These are phyloP conservation scores for Anguilla pacifica DNA, from an alignment of 2,797 vertebrate species.

Conservation along the genomic window DNA sequence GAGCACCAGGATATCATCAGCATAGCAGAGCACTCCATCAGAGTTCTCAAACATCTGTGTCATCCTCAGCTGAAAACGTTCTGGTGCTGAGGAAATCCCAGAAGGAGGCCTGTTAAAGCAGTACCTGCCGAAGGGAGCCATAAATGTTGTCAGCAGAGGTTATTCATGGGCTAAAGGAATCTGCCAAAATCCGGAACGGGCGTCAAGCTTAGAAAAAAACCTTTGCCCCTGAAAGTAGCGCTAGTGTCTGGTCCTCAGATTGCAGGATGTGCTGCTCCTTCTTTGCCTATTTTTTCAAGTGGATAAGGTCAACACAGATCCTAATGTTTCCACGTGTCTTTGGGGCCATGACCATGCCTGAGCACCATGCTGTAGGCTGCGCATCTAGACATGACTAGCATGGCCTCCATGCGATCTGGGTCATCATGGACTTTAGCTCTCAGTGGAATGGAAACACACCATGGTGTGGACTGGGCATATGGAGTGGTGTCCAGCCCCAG, in stretches of 20 bases:
- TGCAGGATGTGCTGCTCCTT: constrained; percentile 33
- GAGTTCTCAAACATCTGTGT: constrained; percentile 29
- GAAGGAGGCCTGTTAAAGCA: constrained; percentile 30
- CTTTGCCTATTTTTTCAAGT: constrained; percentile 15
- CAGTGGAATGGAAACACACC: background rate
- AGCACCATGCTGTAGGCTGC: constrained; percentile 24
- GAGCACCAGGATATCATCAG: constrained; percentile 33
- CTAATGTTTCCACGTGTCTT: constrained; percentile 24
- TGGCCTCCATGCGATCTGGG: constrained; percentile 18
- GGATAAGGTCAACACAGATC: constrained; percentile 33
- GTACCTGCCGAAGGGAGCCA: constrained; percentile 27
- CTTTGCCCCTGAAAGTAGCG: constrained; percentile 15
- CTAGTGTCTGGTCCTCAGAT: constrained; percentile 31
- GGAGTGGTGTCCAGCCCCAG: no score
- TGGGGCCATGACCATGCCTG: constrained; percentile 23
- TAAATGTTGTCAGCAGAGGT: constrained; percentile 20
- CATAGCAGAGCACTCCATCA: constrained; percentile 26
- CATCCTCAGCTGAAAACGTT: constrained; percentile 35
- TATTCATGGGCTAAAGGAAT: constrained; percentile 27
- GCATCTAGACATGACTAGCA: constrained; percentile 15
- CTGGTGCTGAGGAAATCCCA: constrained; percentile 24
- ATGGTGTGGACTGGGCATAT: no score
- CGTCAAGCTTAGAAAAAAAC: constrained; percentile 36
- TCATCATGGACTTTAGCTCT: constrained; percentile 20
- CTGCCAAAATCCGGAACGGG: constrained; percentile 38